Conservation (phyloP, 2,888 invertebrate genomes). For the Agonum fuliginosum region DNA sequence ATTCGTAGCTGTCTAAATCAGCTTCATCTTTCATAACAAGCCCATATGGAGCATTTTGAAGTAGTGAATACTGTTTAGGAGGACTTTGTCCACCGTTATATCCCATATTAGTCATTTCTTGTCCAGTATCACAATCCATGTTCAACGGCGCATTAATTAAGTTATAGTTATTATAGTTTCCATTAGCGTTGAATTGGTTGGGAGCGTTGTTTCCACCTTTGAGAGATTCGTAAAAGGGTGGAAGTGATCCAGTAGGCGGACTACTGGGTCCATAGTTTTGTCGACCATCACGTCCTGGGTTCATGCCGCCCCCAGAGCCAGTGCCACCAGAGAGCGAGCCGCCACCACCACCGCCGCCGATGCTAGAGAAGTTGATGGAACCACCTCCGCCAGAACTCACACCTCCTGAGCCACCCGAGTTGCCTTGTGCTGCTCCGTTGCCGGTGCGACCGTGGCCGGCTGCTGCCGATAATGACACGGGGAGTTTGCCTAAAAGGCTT, state of each 20-base stretch:
- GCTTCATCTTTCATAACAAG: conserved; percentile 87
- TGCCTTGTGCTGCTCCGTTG: conserved; percentile 74
- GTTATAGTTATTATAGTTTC: conserved; percentile 81
- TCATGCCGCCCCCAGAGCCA: conserved; percentile 79
- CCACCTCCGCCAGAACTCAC: conserved; percentile 73
- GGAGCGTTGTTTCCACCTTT: conserved; percentile 85
- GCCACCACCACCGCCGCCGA: conserved; percentile 72
- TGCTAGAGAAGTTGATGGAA: conserved; percentile 75
- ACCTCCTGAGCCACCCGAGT: conserved; percentile 67
- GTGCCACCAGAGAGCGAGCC: conserved; percentile 73
- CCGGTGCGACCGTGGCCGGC: conserved; percentile 87
- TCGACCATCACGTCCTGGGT: conserved; percentile 85
- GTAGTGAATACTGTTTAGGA: conserved; percentile 84
- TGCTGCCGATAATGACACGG: conserved; percentile 82
- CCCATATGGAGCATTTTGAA: conserved; percentile 89
- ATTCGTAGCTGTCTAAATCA: conserved; percentile 82
- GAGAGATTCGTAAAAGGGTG: conserved; percentile 92
- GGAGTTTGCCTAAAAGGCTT: conserved; percentile 75
- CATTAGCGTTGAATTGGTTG: conserved; percentile 80
- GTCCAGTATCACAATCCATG: conserved; percentile 86
- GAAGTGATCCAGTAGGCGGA: conserved; percentile 89
- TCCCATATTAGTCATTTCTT: conserved; percentile 75
- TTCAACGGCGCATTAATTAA: conserved; percentile 81
- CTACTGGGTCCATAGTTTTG: conserved; percentile 92
- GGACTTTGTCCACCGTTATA: conserved; percentile 73